These are phyloP conservation scores for Nycteola revayana DNA, from an alignment of 2,888 invertebrate species.

Conservation along the genomic window DNA sequence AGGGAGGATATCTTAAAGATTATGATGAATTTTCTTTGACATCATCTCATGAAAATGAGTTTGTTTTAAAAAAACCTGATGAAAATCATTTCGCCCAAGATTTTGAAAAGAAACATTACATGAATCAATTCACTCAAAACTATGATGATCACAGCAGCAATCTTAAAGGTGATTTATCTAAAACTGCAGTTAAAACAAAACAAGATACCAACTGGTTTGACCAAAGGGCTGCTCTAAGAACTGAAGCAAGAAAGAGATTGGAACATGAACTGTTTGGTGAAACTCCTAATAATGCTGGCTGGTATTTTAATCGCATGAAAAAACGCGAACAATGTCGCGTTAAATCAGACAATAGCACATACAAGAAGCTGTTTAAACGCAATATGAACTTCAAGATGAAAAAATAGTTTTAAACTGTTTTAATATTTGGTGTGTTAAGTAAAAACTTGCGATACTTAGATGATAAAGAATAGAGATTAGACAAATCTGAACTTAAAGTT, in stretches of 20 bases:
- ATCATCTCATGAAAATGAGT: slow-evolving; percentile 50
- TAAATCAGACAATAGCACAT: slow-evolving; percentile 60
- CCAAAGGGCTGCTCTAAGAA: slow-evolving; percentile 55
- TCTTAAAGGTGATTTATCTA: slow-evolving; percentile 15
- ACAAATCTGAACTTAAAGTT: no score
- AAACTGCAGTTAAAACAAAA: slow-evolving; percentile 24
- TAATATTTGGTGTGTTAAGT: slow-evolving; percentile 10
- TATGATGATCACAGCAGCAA: slow-evolving; percentile 28
- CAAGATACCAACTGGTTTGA: slow-evolving; percentile 60
- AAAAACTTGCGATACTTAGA: no score
- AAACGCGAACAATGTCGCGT: slow-evolving; percentile 69
- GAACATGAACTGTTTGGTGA: slow-evolving; percentile 62
- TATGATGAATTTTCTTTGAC: slow-evolving; percentile 58
- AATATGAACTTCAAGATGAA: slow-evolving; percentile 68
- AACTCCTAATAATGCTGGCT: slow-evolving; percentile 58
- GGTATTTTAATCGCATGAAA: slow-evolving; percentile 76
- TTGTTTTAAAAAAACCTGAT: slow-evolving; percentile 37
- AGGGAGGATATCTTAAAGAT: slow-evolving; percentile 65
- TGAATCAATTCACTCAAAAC: slow-evolving; percentile 40
- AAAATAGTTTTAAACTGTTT: slow-evolving; percentile 26
- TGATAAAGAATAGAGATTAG: no score
- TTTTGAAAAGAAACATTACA: slow-evolving; percentile 36
- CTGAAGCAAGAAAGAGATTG: slow-evolving; percentile 60
- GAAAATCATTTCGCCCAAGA: slow-evolving; percentile 37
- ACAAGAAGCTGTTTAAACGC: slow-evolving; percentile 54